Conservation (phyloP, 2,888 invertebrate species). For the Lithophane socia region DNA sequence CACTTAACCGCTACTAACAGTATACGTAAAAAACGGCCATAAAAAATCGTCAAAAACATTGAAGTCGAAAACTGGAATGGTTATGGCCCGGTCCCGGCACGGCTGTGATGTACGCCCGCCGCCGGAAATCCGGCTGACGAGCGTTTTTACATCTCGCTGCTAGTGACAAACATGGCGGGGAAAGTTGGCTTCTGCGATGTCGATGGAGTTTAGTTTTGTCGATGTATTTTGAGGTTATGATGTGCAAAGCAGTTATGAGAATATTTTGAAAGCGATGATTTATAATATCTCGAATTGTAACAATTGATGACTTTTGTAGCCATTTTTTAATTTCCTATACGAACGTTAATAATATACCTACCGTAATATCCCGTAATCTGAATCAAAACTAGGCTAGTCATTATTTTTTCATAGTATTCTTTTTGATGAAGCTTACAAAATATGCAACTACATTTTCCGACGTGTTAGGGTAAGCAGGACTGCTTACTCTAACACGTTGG, state of each 20-base stretch:
- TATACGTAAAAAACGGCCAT: conserved; percentile 41
- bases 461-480: no score
- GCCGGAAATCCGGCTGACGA: conserved; percentile 76
- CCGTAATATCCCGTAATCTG: background rate
- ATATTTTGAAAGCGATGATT: background rate
- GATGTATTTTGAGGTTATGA: conserved; percentile 14
- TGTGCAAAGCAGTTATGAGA: background rate
- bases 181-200: conserved; percentile 20
- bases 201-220: conserved; percentile 20
- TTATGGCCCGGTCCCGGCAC: conserved; percentile 70
- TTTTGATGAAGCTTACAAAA: background rate
- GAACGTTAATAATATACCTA: background rate
- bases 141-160: conserved; percentile 77
- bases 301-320: background rate
- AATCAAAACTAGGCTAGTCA: no score
- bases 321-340: background rate
- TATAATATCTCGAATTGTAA: background rate
- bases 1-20: conserved; percentile 27
- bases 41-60: conserved; percentile 61
- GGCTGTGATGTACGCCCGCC: conserved; percentile 71
- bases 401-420: background rate
- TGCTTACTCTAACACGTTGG: background rate
- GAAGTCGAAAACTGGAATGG: conserved; percentile 66
- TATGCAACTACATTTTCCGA: background rate
- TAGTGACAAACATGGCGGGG: conserved; percentile 51